phyloP scores from a whole-genome alignment of 1,140 invertebrate genomes.

The Campoletis sonorensis region DNA sequence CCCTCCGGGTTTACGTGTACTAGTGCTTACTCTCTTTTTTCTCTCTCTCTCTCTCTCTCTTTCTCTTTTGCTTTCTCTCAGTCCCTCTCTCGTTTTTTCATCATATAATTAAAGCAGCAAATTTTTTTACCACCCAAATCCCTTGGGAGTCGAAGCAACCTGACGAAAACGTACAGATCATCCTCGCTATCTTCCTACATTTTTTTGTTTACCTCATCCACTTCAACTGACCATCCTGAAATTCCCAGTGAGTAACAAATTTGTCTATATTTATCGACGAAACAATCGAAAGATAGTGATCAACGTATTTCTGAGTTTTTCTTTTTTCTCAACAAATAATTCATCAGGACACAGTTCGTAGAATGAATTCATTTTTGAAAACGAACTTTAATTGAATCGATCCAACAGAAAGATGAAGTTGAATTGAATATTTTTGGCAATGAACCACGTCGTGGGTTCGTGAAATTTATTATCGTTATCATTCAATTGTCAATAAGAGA shows the following conservation, averaged over 20 bases:
- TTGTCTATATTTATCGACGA: no score
- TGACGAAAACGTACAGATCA: neutral
- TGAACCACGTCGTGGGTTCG: no score
- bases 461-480: no score
- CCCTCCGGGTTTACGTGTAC: slow-evolving; percentile 12
- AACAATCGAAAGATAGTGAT: no score
- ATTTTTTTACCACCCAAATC: slow-evolving; percentile 27
- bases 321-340: no score
- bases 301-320: no score
- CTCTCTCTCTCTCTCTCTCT: neutral
- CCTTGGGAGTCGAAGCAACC: neutral
- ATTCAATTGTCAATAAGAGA: neutral
- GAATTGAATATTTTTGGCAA: no score
- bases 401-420: no score
- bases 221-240: neutral
- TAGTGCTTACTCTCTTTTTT: neutral
- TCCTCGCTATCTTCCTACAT: neutral
- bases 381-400: no score
- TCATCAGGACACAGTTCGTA: no score
- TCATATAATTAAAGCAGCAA: slow-evolving; percentile 46
- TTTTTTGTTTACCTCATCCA: neutral
- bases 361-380: no score
- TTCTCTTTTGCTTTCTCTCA: neutral
- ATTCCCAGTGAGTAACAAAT: neutral
- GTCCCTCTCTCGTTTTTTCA: slow-evolving; percentile 14